These are phyloP conservation scores for Rhopalosiphum nymphaeae DNA, from an alignment of 2,888 invertebrate species.

Conservation along the genomic window DNA sequence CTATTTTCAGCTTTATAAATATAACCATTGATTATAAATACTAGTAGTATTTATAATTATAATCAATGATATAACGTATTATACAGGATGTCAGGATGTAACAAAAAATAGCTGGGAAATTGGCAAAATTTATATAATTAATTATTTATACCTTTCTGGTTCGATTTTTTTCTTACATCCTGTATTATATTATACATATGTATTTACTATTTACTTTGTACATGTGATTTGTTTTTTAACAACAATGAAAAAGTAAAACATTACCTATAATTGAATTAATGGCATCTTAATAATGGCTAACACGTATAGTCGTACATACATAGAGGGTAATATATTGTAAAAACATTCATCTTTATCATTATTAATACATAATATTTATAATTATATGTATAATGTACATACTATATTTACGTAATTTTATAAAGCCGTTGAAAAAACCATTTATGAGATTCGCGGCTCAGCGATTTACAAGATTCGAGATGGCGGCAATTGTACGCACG, in stretches of 20 bases:
- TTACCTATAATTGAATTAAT: neutral
- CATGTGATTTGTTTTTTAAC: neutral
- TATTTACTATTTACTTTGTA: neutral
- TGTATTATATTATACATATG: neutral
- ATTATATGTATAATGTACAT: neutral
- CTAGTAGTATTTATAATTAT: too few species aligned
- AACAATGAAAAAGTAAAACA: neutral
- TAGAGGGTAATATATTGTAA: neutral
- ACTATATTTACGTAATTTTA: neutral
- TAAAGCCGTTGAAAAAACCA: conserved; percentile 15
- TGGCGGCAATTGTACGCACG: neutral
- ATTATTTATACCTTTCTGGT: neutral
- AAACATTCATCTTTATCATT: neutral
- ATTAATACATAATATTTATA: neutral
- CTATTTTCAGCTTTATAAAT: neutral
- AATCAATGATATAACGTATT: too few species aligned
- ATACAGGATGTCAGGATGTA: neutral
- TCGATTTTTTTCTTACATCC: neutral
- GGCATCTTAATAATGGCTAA: neutral
- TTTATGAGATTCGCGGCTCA: conserved; percentile 28
- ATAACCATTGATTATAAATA: too few species aligned
- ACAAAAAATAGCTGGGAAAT: neutral
- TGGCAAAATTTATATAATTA: neutral
- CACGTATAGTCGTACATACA: neutral
- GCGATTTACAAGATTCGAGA: neutral